These are phyloP conservation scores for Pantala flavescens DNA, from an alignment of 1,140 invertebrate species.

Conservation along the genomic window DNA sequence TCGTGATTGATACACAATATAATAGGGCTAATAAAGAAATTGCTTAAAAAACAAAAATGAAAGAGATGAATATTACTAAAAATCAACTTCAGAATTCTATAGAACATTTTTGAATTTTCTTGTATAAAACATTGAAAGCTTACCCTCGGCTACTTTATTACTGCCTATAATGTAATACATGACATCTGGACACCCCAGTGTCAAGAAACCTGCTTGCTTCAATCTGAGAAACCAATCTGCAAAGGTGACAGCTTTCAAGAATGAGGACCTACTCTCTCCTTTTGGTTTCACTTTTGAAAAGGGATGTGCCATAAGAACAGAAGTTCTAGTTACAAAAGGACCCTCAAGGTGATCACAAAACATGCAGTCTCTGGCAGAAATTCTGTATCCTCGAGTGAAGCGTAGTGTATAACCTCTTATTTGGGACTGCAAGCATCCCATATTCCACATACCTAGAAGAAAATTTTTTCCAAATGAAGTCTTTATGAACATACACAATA, in stretches of 20 bases:
- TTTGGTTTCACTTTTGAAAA: neutral
- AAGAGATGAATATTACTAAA: no score
- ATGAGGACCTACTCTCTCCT: neutral
- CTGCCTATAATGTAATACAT: constrained; percentile 26
- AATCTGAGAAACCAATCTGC: constrained; percentile 30
- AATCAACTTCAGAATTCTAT: no score
- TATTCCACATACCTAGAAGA: neutral
- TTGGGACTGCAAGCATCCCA: constrained; percentile 28
- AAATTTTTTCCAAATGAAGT: neutral
- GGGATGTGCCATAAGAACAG: constrained; percentile 20
- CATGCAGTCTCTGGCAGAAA: constrained; percentile 29
- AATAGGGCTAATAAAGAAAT: no score
- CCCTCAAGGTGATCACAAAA: constrained; percentile 30
- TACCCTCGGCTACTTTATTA: neutral
- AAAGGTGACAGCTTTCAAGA: constrained; percentile 22
- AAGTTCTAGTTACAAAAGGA: constrained; percentile 27
- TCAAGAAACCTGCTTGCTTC: constrained; percentile 17
- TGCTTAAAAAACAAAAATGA: no score
- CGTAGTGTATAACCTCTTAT: constrained; percentile 27
- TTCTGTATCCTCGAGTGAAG: constrained; percentile 28
- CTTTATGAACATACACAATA: no score
- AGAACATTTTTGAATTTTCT: no score
- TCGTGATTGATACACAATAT: no score
- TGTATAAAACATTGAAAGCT: neutral
- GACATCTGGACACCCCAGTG: constrained; percentile 28